phyloP scores from a whole-genome alignment of 2,113 vertebrate species.

The Vicugna pacos region DNA sequence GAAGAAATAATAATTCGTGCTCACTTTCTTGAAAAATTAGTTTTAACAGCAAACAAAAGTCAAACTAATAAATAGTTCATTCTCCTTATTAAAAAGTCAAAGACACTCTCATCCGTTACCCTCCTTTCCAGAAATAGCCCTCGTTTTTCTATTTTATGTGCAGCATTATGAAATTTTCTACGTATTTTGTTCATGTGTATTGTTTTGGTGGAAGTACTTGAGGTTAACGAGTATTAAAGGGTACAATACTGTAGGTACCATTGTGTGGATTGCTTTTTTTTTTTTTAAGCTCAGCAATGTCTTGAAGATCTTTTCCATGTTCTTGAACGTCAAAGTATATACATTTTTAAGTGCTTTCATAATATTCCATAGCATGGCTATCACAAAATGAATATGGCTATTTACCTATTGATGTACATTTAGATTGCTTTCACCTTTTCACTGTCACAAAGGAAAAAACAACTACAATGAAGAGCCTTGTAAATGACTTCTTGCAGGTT shows the following conservation, averaged over 20 bases:
- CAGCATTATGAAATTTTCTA: not conserved
- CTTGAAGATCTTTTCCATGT: not conserved
- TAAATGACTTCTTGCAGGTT: not conserved
- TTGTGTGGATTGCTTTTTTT: not conserved
- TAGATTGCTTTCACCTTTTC: conserved; percentile 38
- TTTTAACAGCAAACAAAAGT: not conserved
- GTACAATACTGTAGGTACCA: not conserved
- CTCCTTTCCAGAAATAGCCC: not conserved
- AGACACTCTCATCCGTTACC: not conserved
- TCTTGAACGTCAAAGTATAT: not conserved
- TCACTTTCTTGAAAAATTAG: not conserved
- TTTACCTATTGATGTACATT: not conserved
- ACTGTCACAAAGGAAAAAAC: not conserved
- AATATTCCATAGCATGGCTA: not conserved
- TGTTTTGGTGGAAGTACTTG: not conserved
- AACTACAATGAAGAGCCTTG: not conserved
- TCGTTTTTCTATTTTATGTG: not conserved
- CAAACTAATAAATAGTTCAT: not conserved
- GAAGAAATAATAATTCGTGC: not conserved
- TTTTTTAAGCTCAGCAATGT: not conserved
- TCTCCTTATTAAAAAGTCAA: not conserved
- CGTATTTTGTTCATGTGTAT: not conserved
- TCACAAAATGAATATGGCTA: not conserved
- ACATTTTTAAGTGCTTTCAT: not conserved
- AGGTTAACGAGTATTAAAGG: not conserved